A percentile compares a stretch with the other conserved stretches of the same genome.
Evolutionary conservation across 2,888 invertebrate genomes (phyloP).

Genomic region (Athalia cordata): DNA sequence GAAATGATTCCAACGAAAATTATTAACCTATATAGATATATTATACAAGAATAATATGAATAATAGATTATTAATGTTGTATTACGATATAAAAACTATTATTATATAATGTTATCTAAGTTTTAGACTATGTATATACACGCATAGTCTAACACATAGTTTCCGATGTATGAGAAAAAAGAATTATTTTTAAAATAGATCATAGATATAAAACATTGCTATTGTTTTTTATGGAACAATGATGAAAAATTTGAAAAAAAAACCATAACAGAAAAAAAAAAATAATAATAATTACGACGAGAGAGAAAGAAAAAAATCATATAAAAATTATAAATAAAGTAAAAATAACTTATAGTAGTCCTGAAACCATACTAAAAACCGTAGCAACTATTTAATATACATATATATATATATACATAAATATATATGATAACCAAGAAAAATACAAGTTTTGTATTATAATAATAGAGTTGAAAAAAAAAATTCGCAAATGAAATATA

Average conservation of each 20-base stretch:
- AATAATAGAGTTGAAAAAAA: background rate
- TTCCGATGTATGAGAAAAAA: constrained; percentile 32
- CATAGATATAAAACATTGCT: constrained; percentile 4
- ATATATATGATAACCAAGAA: background rate
- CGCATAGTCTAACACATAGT: constrained; percentile 3
- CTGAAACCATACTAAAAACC: constrained; percentile 47
- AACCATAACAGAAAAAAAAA: constrained; percentile 49
- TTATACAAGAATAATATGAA: background rate
- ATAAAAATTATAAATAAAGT: constrained; percentile 46
- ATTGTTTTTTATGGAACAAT: constrained; percentile 14
- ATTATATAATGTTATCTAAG: background rate
- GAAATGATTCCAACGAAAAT: constrained; percentile 34
- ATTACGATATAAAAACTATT: background rate
- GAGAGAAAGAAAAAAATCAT: constrained; percentile 43
- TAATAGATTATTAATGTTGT: constrained; percentile 4
- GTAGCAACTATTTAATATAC: constrained; percentile 36
- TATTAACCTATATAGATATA: constrained; percentile 19
- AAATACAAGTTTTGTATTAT: constrained; percentile 41
- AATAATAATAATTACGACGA: constrained; percentile 50
- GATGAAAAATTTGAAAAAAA: constrained; percentile 41
- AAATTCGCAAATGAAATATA: background rate
- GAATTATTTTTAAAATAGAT: constrained; percentile 28
- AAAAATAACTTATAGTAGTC: constrained; percentile 44
- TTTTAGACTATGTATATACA: background rate
- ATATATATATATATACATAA: background rate